Conservation (phyloP, 2,113 vertebrate species). For the Setophaga petechia region DNA sequence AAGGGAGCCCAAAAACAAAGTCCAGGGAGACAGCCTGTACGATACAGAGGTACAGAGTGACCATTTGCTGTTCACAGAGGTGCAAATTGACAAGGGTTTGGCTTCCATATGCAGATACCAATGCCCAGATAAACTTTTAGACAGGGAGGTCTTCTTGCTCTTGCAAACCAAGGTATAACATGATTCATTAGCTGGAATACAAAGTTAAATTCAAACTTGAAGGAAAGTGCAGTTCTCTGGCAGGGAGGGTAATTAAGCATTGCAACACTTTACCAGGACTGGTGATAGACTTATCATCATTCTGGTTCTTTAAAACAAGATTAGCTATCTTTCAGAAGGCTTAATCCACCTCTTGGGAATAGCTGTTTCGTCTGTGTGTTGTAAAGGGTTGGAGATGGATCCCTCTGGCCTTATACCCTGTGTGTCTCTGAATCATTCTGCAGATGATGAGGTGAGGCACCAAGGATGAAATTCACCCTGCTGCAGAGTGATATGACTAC, state of each 20-base stretch:
- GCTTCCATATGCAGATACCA: not conserved
- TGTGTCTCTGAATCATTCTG: not conserved
- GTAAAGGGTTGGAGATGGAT: not conserved
- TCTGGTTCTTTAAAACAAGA: constrained; percentile 1
- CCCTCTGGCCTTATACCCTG: not conserved
- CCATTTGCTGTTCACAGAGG: not conserved
- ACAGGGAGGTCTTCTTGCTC: not conserved
- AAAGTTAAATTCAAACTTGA: not conserved
- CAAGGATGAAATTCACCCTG: not conserved
- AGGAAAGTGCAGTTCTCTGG: not conserved
- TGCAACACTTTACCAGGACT: not conserved
- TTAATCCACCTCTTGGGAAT: not conserved
- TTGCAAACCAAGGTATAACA: not conserved
- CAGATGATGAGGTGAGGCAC: not conserved
- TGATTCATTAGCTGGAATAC: not conserved
- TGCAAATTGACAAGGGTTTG: not conserved
- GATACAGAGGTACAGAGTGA: not conserved
- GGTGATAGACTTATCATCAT: not conserved
- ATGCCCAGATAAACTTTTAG: not conserved
- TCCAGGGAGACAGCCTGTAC: not conserved
- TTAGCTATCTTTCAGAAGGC: not conserved
- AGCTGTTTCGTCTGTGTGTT: not conserved
- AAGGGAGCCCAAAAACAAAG: not conserved
- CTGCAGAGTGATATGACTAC: not conserved
- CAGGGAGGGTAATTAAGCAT: not conserved